Evolutionary conservation across 2,797 vertebrate genomes (phyloP), one percentile per base, ranked within the genome.

Genomic region (Eulemur coronatus): DNA sequence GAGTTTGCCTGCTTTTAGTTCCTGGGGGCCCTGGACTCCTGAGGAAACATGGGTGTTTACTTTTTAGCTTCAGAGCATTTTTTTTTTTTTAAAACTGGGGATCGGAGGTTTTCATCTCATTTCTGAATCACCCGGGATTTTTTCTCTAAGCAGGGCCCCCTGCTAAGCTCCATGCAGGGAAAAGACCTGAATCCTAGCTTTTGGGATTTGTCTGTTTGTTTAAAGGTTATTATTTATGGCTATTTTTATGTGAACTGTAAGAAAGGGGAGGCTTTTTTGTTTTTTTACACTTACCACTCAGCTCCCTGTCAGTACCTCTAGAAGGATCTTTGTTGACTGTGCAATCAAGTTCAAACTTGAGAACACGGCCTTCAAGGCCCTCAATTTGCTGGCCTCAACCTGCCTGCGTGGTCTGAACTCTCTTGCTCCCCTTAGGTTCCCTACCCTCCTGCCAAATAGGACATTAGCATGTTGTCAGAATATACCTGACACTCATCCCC

Each of bases 141-240:
- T 93, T 82, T 86, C 84, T 97, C 50, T 79, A 85, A 95, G 75
- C 8, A 5, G 65, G 73, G 22, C 48, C 76, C 72, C 85, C 96
- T 85, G 89, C 94, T 96, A 91, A 97, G 92, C 81, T 88, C 5
- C n/a, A 95, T 84, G 52, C 69, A 41, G 65, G 81, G 96, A 69
- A 95, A 78, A 76, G 65, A 35, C 52, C 91, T 69, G 73, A 43
- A 33, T 70, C 41, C 35, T 59, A 67, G 84, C 84, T 96, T 92
- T 96, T 28, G 96, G 82, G n/a, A 84, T 85, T 93, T 96, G 41
- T 79, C 59, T 88, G 57, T 96, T 97, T 93, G 84, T 93, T 95
- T 91, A 90, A 91, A 96, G 82, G 81, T 69, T 73, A 86, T 91
- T 82, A 50, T 93, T 95, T 81, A 87, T 81, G 65, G 35, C 46